Conservation (phyloP, 1,140 invertebrate species). For the Aplysia californica region DNA sequence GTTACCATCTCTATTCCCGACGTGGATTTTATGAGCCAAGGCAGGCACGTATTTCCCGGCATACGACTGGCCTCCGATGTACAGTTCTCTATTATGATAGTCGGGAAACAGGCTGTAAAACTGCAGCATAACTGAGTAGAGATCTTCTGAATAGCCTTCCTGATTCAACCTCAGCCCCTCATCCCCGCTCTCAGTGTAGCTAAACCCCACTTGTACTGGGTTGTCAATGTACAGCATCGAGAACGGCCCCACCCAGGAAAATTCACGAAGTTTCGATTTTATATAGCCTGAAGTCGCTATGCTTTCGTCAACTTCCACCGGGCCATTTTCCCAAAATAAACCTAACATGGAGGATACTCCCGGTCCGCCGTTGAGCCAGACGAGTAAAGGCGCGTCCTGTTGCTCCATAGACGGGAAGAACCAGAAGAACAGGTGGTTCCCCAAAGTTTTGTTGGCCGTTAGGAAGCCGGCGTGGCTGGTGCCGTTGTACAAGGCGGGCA, state of each 20-base stretch:
- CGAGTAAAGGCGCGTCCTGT: slow-evolving; percentile 73
- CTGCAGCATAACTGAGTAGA: slow-evolving; percentile 60
- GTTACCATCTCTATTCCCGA: slow-evolving; percentile 62
- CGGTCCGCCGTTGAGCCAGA: slow-evolving; percentile 88
- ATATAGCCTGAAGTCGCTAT: too few relatives aligned
- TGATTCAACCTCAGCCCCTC: slow-evolving; percentile 63
- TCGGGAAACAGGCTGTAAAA: slow-evolving; percentile 66
- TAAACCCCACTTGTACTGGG: slow-evolving; percentile 74
- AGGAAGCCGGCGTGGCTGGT: slow-evolving; percentile 76
- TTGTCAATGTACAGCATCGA: slow-evolving; percentile 90
- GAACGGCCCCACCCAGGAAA: slow-evolving; percentile 79
- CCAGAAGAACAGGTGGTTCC: slow-evolving; percentile 89
- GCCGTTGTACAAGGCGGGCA: too few relatives aligned
- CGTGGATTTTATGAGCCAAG: slow-evolving; percentile 80
- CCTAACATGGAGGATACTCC: slow-evolving; percentile 82
- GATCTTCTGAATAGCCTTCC: slow-evolving; percentile 63
- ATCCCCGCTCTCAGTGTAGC: slow-evolving; percentile 54
- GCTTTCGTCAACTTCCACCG: slow-evolving; percentile 60
- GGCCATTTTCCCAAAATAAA: slow-evolving; percentile 84
- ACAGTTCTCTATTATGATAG: slow-evolving; percentile 62
- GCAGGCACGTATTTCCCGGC: slow-evolving; percentile 80
- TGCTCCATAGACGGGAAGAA: slow-evolving; percentile 79
- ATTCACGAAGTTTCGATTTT: too few relatives aligned
- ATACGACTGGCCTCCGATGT: slow-evolving; percentile 66
- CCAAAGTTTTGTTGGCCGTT: slow-evolving; percentile 79